These are phyloP conservation scores for Erpobdella octoculata DNA, from an alignment of 2,888 invertebrate species.

Conservation along the genomic window DNA sequence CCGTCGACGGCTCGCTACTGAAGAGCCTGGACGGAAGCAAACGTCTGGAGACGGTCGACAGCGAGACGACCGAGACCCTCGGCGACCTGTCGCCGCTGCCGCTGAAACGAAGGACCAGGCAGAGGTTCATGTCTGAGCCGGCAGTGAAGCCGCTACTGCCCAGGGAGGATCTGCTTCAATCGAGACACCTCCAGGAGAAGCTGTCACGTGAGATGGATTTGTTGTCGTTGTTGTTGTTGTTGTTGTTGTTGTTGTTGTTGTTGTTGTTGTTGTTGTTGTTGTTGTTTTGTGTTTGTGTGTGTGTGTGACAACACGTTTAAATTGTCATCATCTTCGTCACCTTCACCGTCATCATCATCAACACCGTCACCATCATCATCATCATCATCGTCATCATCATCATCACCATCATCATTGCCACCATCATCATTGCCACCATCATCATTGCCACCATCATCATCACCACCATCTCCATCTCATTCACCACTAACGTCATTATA, in stretches of 20 bases:
- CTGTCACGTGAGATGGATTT: not conserved
- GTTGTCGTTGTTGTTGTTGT: not conserved
- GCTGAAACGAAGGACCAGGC: not conserved
- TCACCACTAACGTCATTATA: not conserved
- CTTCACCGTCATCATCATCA: not conserved
- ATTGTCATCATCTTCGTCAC: not conserved
- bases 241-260: not conserved
- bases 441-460: conserved; percentile 20
- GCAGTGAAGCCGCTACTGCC: conserved; percentile 6
- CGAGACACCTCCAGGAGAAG: conserved; percentile 10
- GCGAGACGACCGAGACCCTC: not conserved
- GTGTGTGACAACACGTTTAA: not conserved
- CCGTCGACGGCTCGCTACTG: not conserved
- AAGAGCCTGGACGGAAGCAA: conserved; percentile 5
- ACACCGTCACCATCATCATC: conserved; percentile 28
- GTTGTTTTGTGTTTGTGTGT: not conserved
- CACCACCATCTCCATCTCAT: conserved; percentile 15
- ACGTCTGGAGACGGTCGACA: not conserved
- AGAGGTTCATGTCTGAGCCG: conserved; percentile 26
- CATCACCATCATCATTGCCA: conserved; percentile 28
- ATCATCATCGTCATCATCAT: conserved; percentile 29
- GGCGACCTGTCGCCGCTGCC: not conserved
- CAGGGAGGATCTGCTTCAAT: not conserved
- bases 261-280: not conserved
- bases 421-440: conserved; percentile 25